These are phyloP conservation scores for Sminthurinus signatus DNA, from an alignment of 1,140 invertebrate genomes.

Conservation along the genomic window DNA sequence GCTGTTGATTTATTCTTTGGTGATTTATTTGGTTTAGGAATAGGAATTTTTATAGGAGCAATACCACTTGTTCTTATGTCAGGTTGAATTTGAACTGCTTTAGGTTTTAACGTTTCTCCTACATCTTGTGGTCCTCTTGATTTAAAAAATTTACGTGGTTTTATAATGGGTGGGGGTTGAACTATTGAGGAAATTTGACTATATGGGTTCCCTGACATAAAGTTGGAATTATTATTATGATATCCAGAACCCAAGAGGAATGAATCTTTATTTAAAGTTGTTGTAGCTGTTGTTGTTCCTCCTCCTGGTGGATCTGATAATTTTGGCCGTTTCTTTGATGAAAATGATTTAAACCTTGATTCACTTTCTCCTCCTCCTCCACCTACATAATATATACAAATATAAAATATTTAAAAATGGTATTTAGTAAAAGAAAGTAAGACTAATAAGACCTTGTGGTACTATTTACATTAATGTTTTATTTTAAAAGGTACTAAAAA, in stretches of 20 bases:
- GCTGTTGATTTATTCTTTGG: constrained; percentile 40
- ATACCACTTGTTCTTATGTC: constrained; percentile 14
- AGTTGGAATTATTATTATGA: background rate
- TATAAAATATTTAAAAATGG: too few relatives aligned
- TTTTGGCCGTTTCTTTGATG: constrained; percentile 23
- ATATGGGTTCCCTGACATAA: background rate
- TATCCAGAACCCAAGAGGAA: background rate
- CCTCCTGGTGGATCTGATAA: constrained; percentile 3
- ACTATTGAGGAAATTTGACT: background rate
- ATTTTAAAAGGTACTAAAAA: background rate
- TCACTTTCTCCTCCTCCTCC: constrained; percentile 21
- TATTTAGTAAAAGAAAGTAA: too few relatives aligned
- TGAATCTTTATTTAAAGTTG: too few relatives aligned
- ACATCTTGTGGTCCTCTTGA: constrained; percentile 51
- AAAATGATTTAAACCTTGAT: constrained; percentile 16
- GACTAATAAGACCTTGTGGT: too few relatives aligned
- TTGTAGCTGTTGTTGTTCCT: too few relatives aligned
- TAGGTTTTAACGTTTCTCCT: constrained; percentile 1
- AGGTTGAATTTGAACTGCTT: background rate
- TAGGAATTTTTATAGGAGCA: constrained; percentile 28
- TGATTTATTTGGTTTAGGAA: constrained; percentile 45
- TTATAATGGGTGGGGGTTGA: constrained; percentile 44
- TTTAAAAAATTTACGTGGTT: constrained; percentile 87
- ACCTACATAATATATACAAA: too few relatives aligned
- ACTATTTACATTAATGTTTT: background rate